phyloP scores from a whole-genome alignment of 2,888 invertebrate species.

The Orthosia incerta region DNA sequence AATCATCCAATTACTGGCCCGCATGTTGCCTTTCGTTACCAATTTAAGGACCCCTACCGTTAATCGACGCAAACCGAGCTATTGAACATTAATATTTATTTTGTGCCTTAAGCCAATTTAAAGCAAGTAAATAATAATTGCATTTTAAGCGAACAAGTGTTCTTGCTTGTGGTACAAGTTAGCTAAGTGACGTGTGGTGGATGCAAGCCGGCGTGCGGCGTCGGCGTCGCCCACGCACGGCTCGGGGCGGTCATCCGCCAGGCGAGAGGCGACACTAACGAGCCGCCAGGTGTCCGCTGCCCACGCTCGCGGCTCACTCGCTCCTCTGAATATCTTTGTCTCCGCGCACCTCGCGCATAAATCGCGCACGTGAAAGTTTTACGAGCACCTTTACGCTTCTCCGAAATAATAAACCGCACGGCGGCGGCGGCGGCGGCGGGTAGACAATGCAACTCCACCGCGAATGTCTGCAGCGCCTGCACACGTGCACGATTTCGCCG shows the following conservation, averaged over 20 bases:
- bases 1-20: slow-evolving; percentile 84
- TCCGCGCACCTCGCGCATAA: slow-evolving; percentile 86
- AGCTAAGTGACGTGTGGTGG: slow-evolving; percentile 47
- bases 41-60: slow-evolving; percentile 78
- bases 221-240: slow-evolving; percentile 53
- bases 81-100: slow-evolving; percentile 50
- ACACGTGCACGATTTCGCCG: slow-evolving; percentile 89
- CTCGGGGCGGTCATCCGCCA: slow-evolving; percentile 71
- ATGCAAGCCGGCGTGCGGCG: slow-evolving; percentile 45
- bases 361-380: slow-evolving; percentile 90
- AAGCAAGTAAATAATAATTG: slow-evolving; percentile 37
- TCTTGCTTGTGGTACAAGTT: slow-evolving; percentile 29
- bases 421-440: slow-evolving; percentile 76
- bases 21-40: slow-evolving; percentile 81
- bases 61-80: slow-evolving; percentile 45
- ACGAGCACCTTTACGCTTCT: slow-evolving; percentile 89
- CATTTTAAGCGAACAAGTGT: slow-evolving; percentile 34
- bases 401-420: slow-evolving; percentile 85
- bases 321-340: slow-evolving; percentile 88
- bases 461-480: slow-evolving; percentile 84
- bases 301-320: slow-evolving; percentile 85
- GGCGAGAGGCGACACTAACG: slow-evolving; percentile 87
- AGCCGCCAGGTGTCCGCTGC: slow-evolving; percentile 89
- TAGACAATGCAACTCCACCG: slow-evolving; percentile 86
- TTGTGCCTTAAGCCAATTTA: slow-evolving; percentile 36